Conservation (phyloP, 1,140 invertebrate species). For the Ephestia elutella region DNA sequence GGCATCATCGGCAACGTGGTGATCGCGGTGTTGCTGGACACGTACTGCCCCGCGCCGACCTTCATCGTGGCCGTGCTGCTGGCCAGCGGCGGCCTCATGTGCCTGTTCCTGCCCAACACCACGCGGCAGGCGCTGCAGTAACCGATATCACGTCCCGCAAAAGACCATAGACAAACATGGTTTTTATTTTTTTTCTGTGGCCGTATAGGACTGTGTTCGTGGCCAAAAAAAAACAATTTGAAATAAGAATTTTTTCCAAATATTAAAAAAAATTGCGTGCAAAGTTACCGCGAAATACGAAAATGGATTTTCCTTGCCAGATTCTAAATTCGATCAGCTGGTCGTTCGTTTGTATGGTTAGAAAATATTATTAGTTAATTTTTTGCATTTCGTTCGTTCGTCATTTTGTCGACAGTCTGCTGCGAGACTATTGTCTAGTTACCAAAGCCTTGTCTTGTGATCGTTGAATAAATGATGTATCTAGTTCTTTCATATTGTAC, state of each 20-base stretch:
- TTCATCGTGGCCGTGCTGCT: conserved; percentile 88
- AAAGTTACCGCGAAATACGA: too few species aligned
- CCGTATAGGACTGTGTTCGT: background rate
- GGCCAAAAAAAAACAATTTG: too few species aligned
- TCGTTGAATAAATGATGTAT: conserved; percentile 20
- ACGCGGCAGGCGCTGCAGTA: conserved; percentile 87
- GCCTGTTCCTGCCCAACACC: conserved; percentile 89
- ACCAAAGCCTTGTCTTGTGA: conserved; percentile 14
- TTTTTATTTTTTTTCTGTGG: background rate
- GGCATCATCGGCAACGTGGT: conserved; percentile 92
- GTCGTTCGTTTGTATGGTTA: too few species aligned
- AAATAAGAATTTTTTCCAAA: too few species aligned
- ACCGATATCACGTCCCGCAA: conserved; percentile 32
- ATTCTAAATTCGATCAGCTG: too few species aligned
- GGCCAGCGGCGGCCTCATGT: conserved; percentile 87
- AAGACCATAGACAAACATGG: background rate
- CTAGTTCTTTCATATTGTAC: conserved; percentile 38
- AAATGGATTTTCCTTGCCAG: too few species aligned
- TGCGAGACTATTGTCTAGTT: background rate
- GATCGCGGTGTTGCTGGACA: conserved; percentile 86
- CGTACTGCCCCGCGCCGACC: conserved; percentile 88
- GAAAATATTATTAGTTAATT: too few species aligned
- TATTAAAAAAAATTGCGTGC: too few species aligned
- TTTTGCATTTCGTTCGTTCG: too few species aligned
- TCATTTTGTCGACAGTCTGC: background rate